Conservation (phyloP, 2,888 invertebrate species). For the Aphidoletes aphidimyza region DNA sequence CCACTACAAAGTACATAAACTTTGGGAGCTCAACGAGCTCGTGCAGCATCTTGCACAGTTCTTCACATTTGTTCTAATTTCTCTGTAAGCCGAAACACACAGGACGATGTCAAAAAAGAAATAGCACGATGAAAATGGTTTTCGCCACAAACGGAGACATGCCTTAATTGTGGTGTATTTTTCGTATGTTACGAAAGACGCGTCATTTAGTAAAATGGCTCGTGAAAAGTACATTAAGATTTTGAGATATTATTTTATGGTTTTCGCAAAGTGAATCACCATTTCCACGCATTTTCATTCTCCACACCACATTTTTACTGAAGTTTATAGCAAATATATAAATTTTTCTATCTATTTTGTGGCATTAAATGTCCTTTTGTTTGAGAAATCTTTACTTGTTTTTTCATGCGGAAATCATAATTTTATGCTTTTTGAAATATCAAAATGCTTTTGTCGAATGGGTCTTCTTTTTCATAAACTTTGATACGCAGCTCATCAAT, state of each 20-base stretch:
- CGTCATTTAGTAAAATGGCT: not conserved
- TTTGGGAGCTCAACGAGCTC: not conserved
- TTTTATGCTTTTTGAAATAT: not conserved
- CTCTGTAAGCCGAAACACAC: not conserved
- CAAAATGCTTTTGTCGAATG: not conserved
- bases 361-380: not conserved
- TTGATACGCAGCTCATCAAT: no score
- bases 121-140: not conserved
- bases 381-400: not conserved
- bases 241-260: conserved; percentile 53
- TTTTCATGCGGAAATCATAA: conserved; percentile 10
- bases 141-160: not conserved
- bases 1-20: not conserved
- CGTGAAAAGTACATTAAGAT: conserved; percentile 50
- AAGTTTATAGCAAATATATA: no score
- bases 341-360: not conserved
- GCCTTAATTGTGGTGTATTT: not conserved
- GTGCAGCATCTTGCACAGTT: not conserved
- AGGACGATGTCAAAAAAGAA: not conserved
- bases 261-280: conserved; percentile 50
- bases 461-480: not conserved
- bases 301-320: no score
- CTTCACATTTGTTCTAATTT: not conserved
- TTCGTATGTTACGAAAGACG: not conserved
- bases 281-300: not conserved